Evolutionary conservation across 2,888 invertebrate species (phyloP).

Genomic region (Dione juno): DNA sequence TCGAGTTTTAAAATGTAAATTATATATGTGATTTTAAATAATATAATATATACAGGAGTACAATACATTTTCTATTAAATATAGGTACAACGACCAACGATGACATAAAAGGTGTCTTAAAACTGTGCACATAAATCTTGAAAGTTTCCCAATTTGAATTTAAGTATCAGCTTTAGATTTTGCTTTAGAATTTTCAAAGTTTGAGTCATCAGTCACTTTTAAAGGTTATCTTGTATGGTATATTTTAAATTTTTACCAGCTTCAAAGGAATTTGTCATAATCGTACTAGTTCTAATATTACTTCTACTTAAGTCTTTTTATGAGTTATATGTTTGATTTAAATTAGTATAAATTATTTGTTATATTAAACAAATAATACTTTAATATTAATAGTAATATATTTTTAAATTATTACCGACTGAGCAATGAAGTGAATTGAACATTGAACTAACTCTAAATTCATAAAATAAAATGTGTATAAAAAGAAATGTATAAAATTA

Average conservation of each 20-base stretch:
- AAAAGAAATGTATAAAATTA: too few relatives aligned
- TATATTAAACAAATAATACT: too few relatives aligned
- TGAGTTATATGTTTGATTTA: too few relatives aligned
- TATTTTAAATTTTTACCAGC: slow-evolving; percentile 5
- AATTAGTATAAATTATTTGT: too few relatives aligned
- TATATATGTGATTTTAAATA: too few relatives aligned
- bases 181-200: slow-evolving; percentile 66
- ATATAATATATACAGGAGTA: not conserved
- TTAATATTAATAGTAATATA: too few relatives aligned
- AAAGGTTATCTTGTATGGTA: slow-evolving; percentile 30
- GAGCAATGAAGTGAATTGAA: not conserved
- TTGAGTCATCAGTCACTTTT: slow-evolving; percentile 36
- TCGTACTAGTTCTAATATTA: too few relatives aligned
- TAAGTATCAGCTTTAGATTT: slow-evolving; percentile 74
- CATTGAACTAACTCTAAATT: not conserved
- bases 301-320: too few relatives aligned
- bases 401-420: too few relatives aligned
- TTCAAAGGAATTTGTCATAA: not conserved
- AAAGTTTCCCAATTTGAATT: slow-evolving; percentile 81
- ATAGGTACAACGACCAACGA: slow-evolving; percentile 55
- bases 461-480: not conserved
- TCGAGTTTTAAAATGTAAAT: not conserved
- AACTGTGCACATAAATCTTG: slow-evolving; percentile 76
- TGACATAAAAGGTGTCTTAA: slow-evolving; percentile 73
- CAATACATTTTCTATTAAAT: not conserved